Evolutionary conservation across 2,797 vertebrate genomes (phyloP).

Genomic region (Sylvia borin): DNA sequence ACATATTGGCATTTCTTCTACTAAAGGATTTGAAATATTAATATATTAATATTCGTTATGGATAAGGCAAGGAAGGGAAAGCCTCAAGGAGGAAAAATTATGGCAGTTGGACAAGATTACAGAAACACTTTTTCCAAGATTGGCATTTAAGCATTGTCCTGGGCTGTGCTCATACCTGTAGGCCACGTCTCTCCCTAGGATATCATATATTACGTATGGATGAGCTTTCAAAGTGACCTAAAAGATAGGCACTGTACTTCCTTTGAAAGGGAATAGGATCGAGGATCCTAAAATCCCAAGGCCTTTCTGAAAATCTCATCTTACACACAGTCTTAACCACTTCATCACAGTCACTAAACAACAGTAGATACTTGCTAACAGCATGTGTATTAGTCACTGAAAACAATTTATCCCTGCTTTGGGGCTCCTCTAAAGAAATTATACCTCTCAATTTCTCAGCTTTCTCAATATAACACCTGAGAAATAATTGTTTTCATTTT

Average conservation of each 20-base stretch:
- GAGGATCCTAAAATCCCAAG: not conserved
- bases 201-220: not conserved
- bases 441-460: not conserved
- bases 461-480: constrained; percentile 28
- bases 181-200: not conserved
- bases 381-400: constrained; percentile 6
- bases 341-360: constrained; percentile 18
- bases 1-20: not conserved
- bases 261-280: not conserved
- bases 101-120: not conserved
- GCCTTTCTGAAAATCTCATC: not conserved
- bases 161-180: not conserved
- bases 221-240: constrained; percentile 43
- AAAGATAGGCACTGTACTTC: not conserved
- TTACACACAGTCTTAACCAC: not conserved
- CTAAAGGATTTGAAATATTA: not conserved
- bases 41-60: not conserved
- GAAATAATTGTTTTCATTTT: constrained; percentile 61
- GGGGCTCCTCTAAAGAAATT: constrained; percentile 27
- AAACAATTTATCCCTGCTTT: constrained; percentile 48
- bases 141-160: not conserved
- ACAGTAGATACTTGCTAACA: constrained; percentile 44
- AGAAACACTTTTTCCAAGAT: not conserved
- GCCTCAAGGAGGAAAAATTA: not conserved
- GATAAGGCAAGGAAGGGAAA: not conserved